phyloP scores from a whole-genome alignment of 2,888 invertebrate genomes.

The Synergus laeviventris region DNA sequence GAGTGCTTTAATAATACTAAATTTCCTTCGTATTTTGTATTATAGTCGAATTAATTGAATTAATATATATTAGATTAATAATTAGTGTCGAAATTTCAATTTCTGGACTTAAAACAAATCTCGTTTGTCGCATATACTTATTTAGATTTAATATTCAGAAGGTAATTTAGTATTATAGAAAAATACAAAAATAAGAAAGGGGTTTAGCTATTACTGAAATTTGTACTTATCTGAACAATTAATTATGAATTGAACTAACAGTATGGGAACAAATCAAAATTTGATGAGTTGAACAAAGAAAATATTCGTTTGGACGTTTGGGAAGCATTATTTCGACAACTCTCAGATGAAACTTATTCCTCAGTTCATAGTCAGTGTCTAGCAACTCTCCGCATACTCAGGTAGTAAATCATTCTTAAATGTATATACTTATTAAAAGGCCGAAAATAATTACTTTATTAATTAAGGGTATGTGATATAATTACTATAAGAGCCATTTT shows the following conservation, averaged over 20 bases:
- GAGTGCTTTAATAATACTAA: constrained; percentile 52
- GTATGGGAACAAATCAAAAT: constrained; percentile 79
- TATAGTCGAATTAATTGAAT: constrained; percentile 26
- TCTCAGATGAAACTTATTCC: constrained; percentile 77
- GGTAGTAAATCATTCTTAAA: constrained; percentile 75
- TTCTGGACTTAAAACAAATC: constrained; percentile 18
- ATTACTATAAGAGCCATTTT: too few relatives aligned
- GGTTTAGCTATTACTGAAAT: too few relatives aligned
- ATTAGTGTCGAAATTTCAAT: not conserved
- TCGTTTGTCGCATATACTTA: not conserved
- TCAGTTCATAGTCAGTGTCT: constrained; percentile 79
- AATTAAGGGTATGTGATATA: not conserved
- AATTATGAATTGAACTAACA: constrained; percentile 68
- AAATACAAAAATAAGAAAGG: too few relatives aligned
- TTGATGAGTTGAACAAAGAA: constrained; percentile 80
- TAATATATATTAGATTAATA: not conserved
- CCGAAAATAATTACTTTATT: constrained; percentile 28
- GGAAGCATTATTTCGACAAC: constrained; percentile 79
- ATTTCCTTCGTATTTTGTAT: not conserved
- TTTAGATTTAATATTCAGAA: not conserved
- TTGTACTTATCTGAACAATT: not conserved
- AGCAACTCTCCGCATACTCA: constrained; percentile 81
- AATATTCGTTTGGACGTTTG: constrained; percentile 80
- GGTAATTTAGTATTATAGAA: too few relatives aligned
- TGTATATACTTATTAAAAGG: constrained; percentile 59